phyloP scores from a whole-genome alignment of 2,113 vertebrate genomes.

The Ursus arctos region DNA sequence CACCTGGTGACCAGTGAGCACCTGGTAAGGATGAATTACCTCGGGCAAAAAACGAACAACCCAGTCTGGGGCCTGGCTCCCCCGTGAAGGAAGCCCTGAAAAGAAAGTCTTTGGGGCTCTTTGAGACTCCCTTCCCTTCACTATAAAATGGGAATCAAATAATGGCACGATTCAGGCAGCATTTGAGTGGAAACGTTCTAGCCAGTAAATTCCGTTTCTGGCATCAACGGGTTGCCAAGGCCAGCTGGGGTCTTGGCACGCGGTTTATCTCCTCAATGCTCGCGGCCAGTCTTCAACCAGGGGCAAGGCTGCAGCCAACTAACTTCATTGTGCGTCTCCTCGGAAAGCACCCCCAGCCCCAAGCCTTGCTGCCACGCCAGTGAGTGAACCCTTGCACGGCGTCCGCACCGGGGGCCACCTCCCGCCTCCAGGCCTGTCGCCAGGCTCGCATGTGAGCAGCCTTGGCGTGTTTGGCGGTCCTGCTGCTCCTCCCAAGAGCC shows the following conservation, averaged over 20 bases:
- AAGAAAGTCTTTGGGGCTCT: not conserved
- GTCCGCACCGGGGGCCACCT: rapidly evolving
- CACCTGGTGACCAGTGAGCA: not conserved
- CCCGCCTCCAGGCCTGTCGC: not conserved
- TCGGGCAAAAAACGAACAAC: not conserved
- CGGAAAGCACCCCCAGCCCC: too few species aligned
- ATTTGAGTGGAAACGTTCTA: not conserved
- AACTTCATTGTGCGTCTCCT: not conserved
- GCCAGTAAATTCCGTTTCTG: not conserved
- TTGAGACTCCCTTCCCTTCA: not conserved
- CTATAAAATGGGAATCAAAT: not conserved
- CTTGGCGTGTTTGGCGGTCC: rapidly evolving
- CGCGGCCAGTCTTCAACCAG: rapidly evolving
- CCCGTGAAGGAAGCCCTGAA: rapidly evolving
- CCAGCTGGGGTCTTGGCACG: not conserved
- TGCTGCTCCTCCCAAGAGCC: not conserved
- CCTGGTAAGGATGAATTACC: too few species aligned
- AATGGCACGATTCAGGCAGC: not conserved
- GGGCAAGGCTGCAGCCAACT: rapidly evolving
- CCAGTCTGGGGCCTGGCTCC: too few species aligned
- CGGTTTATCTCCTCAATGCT: not conserved
- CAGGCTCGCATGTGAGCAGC: rapidly evolving
- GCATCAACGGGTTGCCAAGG: not conserved
- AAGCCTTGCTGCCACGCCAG: not conserved
- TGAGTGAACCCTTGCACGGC: rapidly evolving